phyloP scores from a whole-genome alignment of 2,113 vertebrate species.

The Hippocampus barbouri region DNA sequence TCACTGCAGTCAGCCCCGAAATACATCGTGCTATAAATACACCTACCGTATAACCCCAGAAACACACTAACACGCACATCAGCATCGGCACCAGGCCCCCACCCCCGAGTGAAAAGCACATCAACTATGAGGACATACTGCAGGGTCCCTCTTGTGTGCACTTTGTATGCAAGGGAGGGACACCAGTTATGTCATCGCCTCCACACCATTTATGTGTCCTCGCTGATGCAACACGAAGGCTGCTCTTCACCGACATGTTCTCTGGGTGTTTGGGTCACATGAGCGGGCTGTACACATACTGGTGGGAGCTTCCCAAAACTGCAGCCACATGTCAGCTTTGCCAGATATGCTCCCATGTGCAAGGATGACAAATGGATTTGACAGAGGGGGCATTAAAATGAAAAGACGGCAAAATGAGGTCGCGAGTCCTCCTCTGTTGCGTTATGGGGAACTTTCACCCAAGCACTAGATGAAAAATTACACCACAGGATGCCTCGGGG shows the following conservation, averaged over 20 bases:
- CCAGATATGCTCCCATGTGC: conserved; percentile 24
- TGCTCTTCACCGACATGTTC: conserved; percentile 38
- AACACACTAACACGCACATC: neutral
- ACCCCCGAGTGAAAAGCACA: conserved; percentile 52
- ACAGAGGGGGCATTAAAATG: neutral
- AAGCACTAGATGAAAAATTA: neutral
- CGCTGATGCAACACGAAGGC: conserved; percentile 37
- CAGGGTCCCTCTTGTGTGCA: conserved; percentile 56
- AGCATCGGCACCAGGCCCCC: conserved; percentile 14
- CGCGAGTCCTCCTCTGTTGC: no score
- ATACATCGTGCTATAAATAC: conserved; percentile 72
- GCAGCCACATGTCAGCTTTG: neutral
- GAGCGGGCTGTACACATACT: conserved; percentile 23
- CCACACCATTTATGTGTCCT: conserved; percentile 38
- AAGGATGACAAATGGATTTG: conserved; percentile 1
- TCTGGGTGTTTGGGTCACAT: conserved; percentile 39
- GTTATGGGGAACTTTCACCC: neutral
- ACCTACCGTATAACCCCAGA: conserved; percentile 1
- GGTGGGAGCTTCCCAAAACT: conserved; percentile 17
- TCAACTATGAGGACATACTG: conserved; percentile 53
- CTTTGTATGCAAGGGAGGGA: conserved; percentile 54
- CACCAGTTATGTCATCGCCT: conserved; percentile 67
- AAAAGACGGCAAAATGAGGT: neutral
- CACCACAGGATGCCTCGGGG: neutral
- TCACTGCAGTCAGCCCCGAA: conserved; percentile 57